Conservation (phyloP, 2,113 vertebrate genomes). For the Burhinus oedicnemus region DNA sequence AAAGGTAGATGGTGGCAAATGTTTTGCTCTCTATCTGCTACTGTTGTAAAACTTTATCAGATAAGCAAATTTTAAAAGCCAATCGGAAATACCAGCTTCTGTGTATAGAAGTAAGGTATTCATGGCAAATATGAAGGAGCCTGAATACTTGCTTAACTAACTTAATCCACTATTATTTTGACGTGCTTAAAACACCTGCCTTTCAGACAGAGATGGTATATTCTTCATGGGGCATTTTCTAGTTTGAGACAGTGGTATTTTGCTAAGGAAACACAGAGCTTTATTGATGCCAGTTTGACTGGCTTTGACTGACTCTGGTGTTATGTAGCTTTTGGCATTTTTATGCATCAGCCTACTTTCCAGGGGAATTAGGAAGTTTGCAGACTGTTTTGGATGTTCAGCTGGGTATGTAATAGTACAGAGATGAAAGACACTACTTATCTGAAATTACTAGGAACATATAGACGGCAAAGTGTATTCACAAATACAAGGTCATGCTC, state of each 20-base stretch:
- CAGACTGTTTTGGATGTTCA: neutral
- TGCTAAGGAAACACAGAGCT: neutral
- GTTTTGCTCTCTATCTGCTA: neutral
- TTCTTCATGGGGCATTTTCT: neutral
- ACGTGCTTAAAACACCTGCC: neutral
- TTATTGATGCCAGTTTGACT: neutral
- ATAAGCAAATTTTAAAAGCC: neutral
- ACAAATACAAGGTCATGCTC: neutral
- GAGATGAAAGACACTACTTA: neutral
- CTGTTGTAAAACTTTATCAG: neutral
- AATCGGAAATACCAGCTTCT: neutral
- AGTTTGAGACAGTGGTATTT: neutral
- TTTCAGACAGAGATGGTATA: neutral
- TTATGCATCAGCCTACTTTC: neutral
- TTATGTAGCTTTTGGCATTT: neutral
- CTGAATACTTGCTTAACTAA: neutral
- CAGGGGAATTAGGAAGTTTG: neutral
- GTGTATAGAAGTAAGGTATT: neutral
- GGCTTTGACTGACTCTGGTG: neutral
- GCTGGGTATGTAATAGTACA: neutral
- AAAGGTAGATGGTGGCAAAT: neutral
- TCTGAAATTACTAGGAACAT: neutral
- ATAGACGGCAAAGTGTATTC: neutral
- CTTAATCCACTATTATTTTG: neutral
- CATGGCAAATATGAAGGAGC: fast-evolving